Percentiles rank a stretch among this genome's conserved stretches.
Evolutionary conservation across 2,888 invertebrate genomes (phyloP).

Genomic region (Metacarcinus magister): DNA sequence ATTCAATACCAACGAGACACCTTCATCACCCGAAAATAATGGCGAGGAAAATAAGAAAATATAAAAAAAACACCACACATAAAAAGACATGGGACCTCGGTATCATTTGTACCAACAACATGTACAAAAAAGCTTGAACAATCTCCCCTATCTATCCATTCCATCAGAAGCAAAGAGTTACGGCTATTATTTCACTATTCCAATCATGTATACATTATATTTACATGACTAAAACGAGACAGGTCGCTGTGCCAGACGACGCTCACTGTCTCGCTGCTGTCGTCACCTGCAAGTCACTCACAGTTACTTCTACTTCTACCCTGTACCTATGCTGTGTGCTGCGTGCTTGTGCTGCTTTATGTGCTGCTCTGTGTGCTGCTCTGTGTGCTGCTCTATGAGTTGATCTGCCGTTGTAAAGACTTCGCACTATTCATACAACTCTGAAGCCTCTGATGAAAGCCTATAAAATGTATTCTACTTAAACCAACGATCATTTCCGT

Average conservation of each 20-base stretch:
- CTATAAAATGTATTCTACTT: no score
- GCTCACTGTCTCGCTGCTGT: neutral
- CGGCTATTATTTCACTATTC: conserved; percentile 14
- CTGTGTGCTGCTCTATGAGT: no score
- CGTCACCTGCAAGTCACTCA: conserved; percentile 1
- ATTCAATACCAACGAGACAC: conserved; percentile 14
- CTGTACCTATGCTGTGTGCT: neutral
- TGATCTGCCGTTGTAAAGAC: no score
- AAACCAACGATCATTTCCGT: no score
- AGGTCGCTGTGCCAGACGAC: neutral
- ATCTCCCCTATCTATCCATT: neutral
- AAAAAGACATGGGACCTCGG: neutral
- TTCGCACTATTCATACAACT: no score
- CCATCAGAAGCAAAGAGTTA: neutral
- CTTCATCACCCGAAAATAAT: neutral
- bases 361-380: neutral
- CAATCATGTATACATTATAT: conserved; percentile 34
- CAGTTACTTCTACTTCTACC: neutral
- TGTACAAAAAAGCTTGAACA: neutral
- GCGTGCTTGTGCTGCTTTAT: neutral
- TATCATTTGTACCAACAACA: neutral
- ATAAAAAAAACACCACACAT: neutral
- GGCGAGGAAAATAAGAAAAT: neutral
- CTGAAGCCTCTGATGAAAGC: no score
- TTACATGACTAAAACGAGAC: conserved; percentile 15